phyloP scores from a whole-genome alignment of 2,888 invertebrate species.

The Eilema sororculum region DNA sequence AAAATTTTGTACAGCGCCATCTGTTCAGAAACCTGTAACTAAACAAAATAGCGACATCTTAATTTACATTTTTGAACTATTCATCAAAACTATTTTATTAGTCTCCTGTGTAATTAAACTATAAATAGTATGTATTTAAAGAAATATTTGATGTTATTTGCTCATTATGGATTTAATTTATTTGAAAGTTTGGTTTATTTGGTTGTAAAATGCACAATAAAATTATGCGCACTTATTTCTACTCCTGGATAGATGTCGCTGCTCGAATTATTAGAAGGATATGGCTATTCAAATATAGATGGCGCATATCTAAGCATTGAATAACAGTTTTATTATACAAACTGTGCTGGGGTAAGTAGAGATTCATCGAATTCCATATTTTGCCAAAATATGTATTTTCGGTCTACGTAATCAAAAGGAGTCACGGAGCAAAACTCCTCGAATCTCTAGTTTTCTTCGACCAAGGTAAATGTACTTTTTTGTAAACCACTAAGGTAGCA shows the following conservation, averaged over 20 bases:
- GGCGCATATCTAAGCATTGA: not conserved
- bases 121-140: not conserved
- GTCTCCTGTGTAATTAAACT: not conserved
- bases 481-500: no score
- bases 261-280: not conserved
- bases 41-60: not conserved
- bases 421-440: no score
- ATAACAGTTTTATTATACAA: no score
- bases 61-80: not conserved
- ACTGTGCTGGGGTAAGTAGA: no score
- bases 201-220: not conserved
- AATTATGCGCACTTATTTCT: not conserved
- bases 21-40: not conserved
- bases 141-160: not conserved
- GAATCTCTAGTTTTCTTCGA: no score
- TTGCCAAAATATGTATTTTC: not conserved
- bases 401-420: not conserved
- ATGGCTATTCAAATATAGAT: slow-evolving; percentile 29
- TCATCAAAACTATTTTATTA: not conserved
- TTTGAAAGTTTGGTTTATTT: not conserved
- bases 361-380: no score
- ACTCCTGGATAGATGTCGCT: slow-evolving; percentile 42
- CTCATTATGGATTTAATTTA: no score
- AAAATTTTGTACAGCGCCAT: slow-evolving; percentile 2
- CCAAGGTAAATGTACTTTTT: no score